Percentiles rank a stretch among this genome's conserved stretches.
Conservation (phyloP, 2,797 vertebrate species). For the Apogon talboti region DNA sequence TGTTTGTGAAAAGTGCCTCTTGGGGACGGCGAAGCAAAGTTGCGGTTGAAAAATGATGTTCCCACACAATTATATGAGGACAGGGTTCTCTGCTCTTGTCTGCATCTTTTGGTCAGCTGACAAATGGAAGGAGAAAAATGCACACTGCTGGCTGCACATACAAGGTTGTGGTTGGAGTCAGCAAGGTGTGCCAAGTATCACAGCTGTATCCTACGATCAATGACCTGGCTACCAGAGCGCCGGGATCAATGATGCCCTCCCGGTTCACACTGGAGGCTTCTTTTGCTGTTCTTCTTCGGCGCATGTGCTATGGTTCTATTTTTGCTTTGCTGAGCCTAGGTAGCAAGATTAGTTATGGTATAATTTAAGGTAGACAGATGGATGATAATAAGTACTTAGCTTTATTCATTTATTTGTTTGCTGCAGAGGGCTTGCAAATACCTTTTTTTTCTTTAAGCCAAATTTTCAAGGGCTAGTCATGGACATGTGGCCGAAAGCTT, state of each 20-base stretch:
- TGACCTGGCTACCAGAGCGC: constrained; percentile 60
- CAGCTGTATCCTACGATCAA: constrained; percentile 65
- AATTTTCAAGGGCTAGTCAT: constrained; percentile 37
- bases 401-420: constrained; percentile 57
- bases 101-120: constrained; percentile 42
- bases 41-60: constrained; percentile 64
- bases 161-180: constrained; percentile 58
- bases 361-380: constrained; percentile 68
- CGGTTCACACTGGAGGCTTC: constrained; percentile 59
- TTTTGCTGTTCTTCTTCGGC: constrained; percentile 37
- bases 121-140: constrained; percentile 18
- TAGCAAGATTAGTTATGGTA: constrained; percentile 51
- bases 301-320: constrained; percentile 34
- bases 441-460: constrained; percentile 32
- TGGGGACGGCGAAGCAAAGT: constrained; percentile 46
- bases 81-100: constrained; percentile 12
- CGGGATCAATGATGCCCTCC: constrained; percentile 64
- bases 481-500: constrained; percentile 51
- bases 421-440: constrained; percentile 60
- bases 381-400: constrained; percentile 55
- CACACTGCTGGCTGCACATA: constrained; percentile 48
- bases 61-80: constrained; percentile 56
- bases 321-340: constrained; percentile 23
- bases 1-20: constrained; percentile 60
- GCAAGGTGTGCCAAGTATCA: constrained; percentile 64